Percentiles rank a stretch among this genome's conserved stretches.
Evolutionary conservation across 2,113 vertebrate species (phyloP).

Genomic region (Candoia aspera): DNA sequence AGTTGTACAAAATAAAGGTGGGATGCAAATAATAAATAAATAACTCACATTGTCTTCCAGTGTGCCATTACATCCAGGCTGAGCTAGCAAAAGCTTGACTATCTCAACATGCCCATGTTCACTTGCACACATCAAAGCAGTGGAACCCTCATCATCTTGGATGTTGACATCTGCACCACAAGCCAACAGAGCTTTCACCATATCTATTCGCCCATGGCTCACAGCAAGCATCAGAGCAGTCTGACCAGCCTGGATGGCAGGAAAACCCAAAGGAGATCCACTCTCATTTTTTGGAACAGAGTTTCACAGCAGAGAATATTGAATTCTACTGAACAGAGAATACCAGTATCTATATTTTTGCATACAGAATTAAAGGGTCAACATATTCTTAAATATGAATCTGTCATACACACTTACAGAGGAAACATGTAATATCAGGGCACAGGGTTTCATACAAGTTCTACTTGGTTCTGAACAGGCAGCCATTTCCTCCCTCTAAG

Average conservation of each 20-base stretch:
- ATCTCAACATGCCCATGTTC: constrained; percentile 96
- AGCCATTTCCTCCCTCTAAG: background rate
- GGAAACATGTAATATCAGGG: background rate
- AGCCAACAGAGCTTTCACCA: constrained; percentile 91
- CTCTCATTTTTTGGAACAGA: background rate
- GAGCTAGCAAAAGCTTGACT: constrained; percentile 92
- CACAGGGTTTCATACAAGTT: background rate
- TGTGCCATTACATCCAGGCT: constrained; percentile 88
- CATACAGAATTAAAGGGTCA: background rate
- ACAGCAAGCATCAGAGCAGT: constrained; percentile 96
- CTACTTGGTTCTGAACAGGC: background rate
- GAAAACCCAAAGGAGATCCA: background rate
- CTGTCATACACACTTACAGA: background rate
- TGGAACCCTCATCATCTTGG: constrained; percentile 96
- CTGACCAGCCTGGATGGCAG: constrained; percentile 86
- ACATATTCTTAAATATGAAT: background rate
- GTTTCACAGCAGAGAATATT: background rate
- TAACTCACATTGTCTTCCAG: constrained; percentile 90
- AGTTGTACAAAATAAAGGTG: background rate
- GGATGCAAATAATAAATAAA: background rate
- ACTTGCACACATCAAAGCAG: constrained; percentile 96
- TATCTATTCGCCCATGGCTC: constrained; percentile 95
- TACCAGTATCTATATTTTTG: background rate
- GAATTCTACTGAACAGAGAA: background rate
- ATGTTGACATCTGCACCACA: constrained; percentile 92